Evolutionary conservation across 2,888 invertebrate genomes (phyloP), one percentile per base, ranked within the genome.

Genomic region (Phasia obesa): DNA sequence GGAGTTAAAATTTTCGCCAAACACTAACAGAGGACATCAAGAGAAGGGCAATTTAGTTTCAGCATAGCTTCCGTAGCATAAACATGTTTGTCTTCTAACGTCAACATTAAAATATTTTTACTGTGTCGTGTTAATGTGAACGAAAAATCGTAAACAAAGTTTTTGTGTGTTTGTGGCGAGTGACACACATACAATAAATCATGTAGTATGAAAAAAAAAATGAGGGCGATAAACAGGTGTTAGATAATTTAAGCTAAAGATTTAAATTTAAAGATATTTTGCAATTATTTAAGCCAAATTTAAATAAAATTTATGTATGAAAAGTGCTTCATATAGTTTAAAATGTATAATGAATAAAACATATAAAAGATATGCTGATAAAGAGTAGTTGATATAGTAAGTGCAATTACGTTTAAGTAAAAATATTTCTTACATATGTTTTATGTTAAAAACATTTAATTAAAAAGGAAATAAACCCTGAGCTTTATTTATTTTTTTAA

Each of bases 21-120:
- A 73, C 60, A 69, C 53, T 35, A 70, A 38, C 38, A 49, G n/a
- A 49, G 51, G 47, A 38, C 21, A 57, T 25, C 31, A 59, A 35
- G 44, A 79, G 53, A 53, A 59, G 67, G 73, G 60, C 44, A 74
- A 67, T 67, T 79, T 73, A 79, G 79, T 79, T 67, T 27, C 60
- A 74, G 53, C 53, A 25, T 60, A 38, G 60, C 79, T 60, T 74
- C 53, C 73, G 35, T 74, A 38, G 44, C 73, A 44, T 67, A 21
- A 79, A 74, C 73, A 79, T 53, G 79, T 73, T 53, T 62, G 42
- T 62, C 15, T 62, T 62, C 19, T 25, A 47, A 55, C 19, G 76
- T 53, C 51, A 31, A 51, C 42, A 55, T 47, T 49, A 35, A n/a
- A 44, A 17, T 27, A 25, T 35, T 62, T 5, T 35, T 47, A n/a